Evolutionary conservation across 2,888 invertebrate species (phyloP).

Genomic region (Drosophila nigricruria): DNA sequence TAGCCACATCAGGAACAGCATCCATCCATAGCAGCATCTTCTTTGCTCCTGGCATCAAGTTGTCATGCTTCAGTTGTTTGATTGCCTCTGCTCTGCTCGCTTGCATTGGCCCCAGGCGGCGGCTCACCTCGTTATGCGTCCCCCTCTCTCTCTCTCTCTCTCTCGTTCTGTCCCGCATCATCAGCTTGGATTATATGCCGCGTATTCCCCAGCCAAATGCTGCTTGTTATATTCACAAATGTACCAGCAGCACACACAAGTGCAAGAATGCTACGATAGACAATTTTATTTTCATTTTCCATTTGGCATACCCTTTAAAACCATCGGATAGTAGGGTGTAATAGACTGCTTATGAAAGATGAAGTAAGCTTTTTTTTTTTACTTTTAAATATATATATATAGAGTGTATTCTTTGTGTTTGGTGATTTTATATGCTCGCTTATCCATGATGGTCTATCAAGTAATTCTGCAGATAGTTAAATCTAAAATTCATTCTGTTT

Average conservation of each 20-base stretch:
- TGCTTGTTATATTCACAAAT: constrained; percentile 57
- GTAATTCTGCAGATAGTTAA: too few species aligned
- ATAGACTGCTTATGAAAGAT: too few species aligned
- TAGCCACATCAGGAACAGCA: constrained; percentile 33
- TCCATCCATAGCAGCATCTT: constrained; percentile 43
- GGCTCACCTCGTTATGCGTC: constrained; percentile 52
- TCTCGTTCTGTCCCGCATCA: constrained; percentile 4
- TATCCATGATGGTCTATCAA: too few species aligned
- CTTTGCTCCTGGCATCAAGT: constrained; percentile 75
- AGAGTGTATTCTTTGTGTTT: too few species aligned
- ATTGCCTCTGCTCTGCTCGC: constrained; percentile 72
- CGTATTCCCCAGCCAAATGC: constrained; percentile 66
- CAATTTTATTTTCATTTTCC: constrained; percentile 76
- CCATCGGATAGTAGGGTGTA: neutral
- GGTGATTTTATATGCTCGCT: too few species aligned
- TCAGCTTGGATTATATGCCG: constrained; percentile 44
- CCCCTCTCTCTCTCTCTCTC: neutral
- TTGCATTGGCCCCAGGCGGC: constrained; percentile 68
- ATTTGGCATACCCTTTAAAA: constrained; percentile 45
- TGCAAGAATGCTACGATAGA: constrained; percentile 48
- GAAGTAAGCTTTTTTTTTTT: too few species aligned
- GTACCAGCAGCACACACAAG: constrained; percentile 11
- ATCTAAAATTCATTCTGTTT: too few species aligned
- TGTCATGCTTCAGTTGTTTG: constrained; percentile 80
- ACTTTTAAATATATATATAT: too few species aligned